Evolutionary conservation across 2,113 vertebrate genomes (phyloP), one percentile per base, ranked within the genome.

Genomic region (Nesoenas mayeri): DNA sequence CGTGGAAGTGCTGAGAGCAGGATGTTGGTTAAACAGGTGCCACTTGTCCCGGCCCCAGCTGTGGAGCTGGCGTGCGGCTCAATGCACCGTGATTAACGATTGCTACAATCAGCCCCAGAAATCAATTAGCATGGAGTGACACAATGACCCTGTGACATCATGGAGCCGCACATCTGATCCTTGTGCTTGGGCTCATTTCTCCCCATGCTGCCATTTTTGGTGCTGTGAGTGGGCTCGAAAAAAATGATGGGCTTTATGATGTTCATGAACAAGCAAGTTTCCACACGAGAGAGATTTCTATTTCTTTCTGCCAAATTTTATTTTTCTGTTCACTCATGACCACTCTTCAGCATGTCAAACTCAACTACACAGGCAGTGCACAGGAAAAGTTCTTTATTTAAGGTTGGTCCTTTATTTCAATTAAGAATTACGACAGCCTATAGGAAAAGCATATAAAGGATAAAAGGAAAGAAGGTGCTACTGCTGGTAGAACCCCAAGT

Each of bases 21-120:
- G 95, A 92, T 79, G 90, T 47, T 94, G 96, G 79, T 84, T 96
- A 94, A 96, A 96, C 40, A 96, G 96, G 92, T 94, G 73, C 92
- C 95, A 92, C 96, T 96, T 95, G 95, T 92, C 58, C 91, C 65
- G 92, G 91, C 44, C 93, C 93, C 92, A 96, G 95, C 94, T 96
- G 95, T 53, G 70, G 86, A 96, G 93, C 92, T 95, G 92, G 73
- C 62, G 12, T 28, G 61, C 65, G 50, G 81, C 31, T 97, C 96
- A 96, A 97, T 97, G 61, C 93, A 65, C 75, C 93, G 88, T 96
- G 95, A 97, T 97, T 97, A 97, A 94, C 12, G 93, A 96, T 93
- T 96, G 93, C 93, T 54, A 92, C 96, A 97, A 97, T 97, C 96
- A 96, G 95, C 80, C 93, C 89, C 85, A 67, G 83, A 95, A 96